Evolutionary conservation across 1,140 invertebrate species (phyloP).

Genomic region (Heliothis subflexa): DNA sequence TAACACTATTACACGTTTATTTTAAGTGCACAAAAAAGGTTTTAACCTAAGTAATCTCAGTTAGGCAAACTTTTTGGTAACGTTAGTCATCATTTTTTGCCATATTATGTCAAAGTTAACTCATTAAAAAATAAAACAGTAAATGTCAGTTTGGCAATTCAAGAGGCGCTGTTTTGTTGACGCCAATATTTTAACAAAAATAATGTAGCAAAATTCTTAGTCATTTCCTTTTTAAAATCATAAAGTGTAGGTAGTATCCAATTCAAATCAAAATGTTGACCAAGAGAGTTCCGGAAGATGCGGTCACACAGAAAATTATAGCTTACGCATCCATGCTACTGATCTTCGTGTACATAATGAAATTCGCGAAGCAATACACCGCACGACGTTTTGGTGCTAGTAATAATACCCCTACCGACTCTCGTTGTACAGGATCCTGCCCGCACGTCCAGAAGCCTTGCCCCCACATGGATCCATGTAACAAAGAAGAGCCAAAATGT

Average conservation of each 20-base stretch:
- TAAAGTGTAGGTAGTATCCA: conserved; percentile 5
- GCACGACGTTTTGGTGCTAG: conserved; percentile 15
- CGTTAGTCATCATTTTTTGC: neutral
- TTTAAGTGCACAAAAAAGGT: neutral
- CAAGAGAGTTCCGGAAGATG: conserved; percentile 42
- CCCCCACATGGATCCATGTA: neutral
- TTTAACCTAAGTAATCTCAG: neutral
- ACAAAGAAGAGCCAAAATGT: conserved; percentile 21
- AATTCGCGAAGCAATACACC: conserved; percentile 39
- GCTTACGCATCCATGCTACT: conserved; percentile 48
- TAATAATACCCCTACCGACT: neutral
- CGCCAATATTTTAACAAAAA: conserved; percentile 1
- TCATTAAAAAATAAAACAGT: neutral
- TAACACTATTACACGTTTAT: neutral
- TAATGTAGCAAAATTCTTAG: conserved; percentile 27
- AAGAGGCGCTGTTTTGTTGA: neutral
- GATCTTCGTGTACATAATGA: conserved; percentile 48
- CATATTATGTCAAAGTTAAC: neutral
- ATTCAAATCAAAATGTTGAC: conserved; percentile 34
- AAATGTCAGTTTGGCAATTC: neutral
- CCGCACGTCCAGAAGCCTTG: neutral
- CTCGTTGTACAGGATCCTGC: neutral
- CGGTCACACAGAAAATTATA: conserved; percentile 42
- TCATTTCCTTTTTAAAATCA: neutral
- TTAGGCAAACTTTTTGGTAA: neutral